These are phyloP conservation scores for Rhinichthys klamathensis DNA, from an alignment of 2,113 vertebrate species.

Conservation along the genomic window DNA sequence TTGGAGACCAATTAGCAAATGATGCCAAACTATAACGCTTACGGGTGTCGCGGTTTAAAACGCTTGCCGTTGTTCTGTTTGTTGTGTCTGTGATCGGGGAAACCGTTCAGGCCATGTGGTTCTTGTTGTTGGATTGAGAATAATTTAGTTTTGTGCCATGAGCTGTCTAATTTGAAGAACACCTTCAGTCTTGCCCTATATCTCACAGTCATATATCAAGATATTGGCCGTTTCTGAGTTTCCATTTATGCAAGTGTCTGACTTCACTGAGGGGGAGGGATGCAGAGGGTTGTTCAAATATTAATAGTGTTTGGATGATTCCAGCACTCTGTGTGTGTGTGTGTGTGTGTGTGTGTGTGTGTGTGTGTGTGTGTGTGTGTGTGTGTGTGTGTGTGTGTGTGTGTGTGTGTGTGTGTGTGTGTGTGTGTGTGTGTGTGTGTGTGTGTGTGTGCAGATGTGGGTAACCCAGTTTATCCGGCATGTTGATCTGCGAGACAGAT, in stretches of 20 bases:
- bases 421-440: slow-evolving; percentile 18
- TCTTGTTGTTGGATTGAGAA: background rate
- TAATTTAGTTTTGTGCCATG: background rate
- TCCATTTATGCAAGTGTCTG: background rate
- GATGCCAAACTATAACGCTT: background rate
- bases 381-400: too few relatives aligned
- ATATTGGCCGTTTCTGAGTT: background rate
- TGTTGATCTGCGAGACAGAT: slow-evolving; percentile 3
- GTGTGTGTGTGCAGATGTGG: slow-evolving; percentile 53
- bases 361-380: background rate
- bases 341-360: slow-evolving; percentile 52
- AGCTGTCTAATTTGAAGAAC: slow-evolving; percentile 4
- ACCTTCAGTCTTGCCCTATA: background rate
- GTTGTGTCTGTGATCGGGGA: background rate
- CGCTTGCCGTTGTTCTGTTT: background rate
- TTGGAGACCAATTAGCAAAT: background rate
- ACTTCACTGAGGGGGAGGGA: background rate
- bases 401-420: slow-evolving; percentile 57
- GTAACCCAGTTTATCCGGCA: slow-evolving; percentile 59
- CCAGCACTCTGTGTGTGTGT: slow-evolving; percentile 46
- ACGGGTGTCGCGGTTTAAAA: background rate
- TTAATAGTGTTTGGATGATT: slow-evolving; percentile 56
- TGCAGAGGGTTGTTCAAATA: background rate
- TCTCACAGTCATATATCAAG: slow-evolving; percentile 4
- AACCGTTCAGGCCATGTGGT: background rate